Evolutionary conservation across 1,140 invertebrate genomes (phyloP).

Genomic region (Pseudomyrmex sp.): DNA sequence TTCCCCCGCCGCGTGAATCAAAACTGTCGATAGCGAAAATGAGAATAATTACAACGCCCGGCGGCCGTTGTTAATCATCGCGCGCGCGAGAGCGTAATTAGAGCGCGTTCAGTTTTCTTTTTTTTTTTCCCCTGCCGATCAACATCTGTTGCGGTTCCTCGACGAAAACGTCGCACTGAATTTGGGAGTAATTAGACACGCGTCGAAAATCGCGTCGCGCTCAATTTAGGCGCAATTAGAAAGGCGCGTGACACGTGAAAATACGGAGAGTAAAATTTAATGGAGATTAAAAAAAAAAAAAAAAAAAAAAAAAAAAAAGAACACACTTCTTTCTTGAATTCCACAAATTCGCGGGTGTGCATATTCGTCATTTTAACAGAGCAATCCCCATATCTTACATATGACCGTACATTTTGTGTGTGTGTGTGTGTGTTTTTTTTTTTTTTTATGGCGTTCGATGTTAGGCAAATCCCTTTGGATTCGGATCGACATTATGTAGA

Average conservation of each 20-base stretch:
- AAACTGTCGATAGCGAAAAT: constrained; percentile 50
- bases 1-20: constrained; percentile 6
- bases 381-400: neutral
- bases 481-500: constrained; percentile 47
- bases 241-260: neutral
- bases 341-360: neutral
- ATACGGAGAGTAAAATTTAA: neutral
- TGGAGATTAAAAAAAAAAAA: neutral
- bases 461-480: constrained; percentile 30
- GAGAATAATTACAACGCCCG: constrained; percentile 51
- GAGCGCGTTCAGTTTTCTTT: neutral
- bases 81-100: constrained; percentile 53
- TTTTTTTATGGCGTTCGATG: constrained; percentile 7
- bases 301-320: neutral
- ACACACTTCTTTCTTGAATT: neutral
- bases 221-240: constrained; percentile 8
- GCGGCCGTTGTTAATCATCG: constrained; percentile 25
- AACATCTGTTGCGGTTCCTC: neutral
- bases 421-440: neutral
- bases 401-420: neutral
- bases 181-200: neutral
- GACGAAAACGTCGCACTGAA: constrained; percentile 4
- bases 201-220: neutral
- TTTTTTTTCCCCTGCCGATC: neutral
- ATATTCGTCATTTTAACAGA: neutral